Evolutionary conservation across 2,113 vertebrate species (phyloP), one percentile per base, ranked within the genome.

Genomic region (Platichthys stellatus): DNA sequence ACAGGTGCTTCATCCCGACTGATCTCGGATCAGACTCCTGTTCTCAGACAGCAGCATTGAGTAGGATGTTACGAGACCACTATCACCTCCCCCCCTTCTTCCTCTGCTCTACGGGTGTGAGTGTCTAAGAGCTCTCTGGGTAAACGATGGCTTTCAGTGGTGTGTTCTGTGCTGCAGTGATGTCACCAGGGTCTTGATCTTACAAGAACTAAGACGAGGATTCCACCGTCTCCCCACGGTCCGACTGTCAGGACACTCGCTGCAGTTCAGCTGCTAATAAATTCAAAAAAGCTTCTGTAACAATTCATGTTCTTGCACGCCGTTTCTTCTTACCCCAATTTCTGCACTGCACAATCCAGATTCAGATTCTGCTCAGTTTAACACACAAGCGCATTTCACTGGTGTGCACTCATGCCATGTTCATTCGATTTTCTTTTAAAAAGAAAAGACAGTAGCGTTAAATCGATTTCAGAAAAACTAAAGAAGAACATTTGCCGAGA

Each of bases 121-220:
- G 40, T 38, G 60, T 64, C 10, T n/a, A 17, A 38, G 51, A 76
- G 58, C 28, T 58, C 20, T 18, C 51, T 1, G 20, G 66, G 8
- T 31, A 4, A 17, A 64, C n/a, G 20, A 73, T 62, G 63, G 43
- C 18, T 69, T 38, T 75, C 47, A 72, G 63, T 66, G 53, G 63
- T 43, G 24, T 62, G 61, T 14, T 71, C 51, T 65, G 45, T 56
- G 76, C 72, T 64, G 69, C 85, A 86, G 69, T 56, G 56, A 86
- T 69, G 72, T 59, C 78, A 66, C 64, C 63, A 72, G 56, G n/a
- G 58, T 47, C 28, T 60, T 61, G 62, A 58, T 63, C 53, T 31
- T 72, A 72, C 60, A 54, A 74, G 76, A 84, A 63, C 64, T 69
- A 53, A 57, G 63, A 62, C 63, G 63, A 63, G 57, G 64, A 74